Evolutionary conservation across 2,797 vertebrate species (phyloP).

Genomic region (Sebastes taczanowskii): DNA sequence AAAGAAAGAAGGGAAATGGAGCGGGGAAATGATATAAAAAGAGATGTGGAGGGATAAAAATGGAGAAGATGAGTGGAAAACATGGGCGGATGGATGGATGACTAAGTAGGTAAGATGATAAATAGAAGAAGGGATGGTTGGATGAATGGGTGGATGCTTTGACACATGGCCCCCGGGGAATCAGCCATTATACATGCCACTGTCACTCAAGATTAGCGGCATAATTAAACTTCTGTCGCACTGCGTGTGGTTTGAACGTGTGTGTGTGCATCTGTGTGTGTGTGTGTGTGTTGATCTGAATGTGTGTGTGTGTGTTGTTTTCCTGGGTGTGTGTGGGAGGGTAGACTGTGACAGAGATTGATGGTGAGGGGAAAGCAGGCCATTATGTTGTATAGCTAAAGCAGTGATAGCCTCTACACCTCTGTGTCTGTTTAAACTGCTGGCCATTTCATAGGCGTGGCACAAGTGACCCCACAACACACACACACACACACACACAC

Average conservation of each 20-base stretch:
- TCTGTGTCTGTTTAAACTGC: slow-evolving; percentile 69
- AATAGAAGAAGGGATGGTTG: slow-evolving; percentile 52
- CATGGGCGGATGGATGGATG: slow-evolving; percentile 44
- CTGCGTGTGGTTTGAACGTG: slow-evolving; percentile 37
- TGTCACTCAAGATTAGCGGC: slow-evolving; percentile 81
- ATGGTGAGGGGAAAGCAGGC: slow-evolving; percentile 73
- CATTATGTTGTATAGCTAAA: slow-evolving; percentile 71
- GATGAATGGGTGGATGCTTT: slow-evolving; percentile 70
- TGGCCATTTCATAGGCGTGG: slow-evolving; percentile 66
- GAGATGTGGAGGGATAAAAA: slow-evolving; percentile 1
- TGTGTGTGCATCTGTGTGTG: slow-evolving; percentile 14
- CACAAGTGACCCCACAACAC: slow-evolving; percentile 42
- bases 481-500: slow-evolving; percentile 14
- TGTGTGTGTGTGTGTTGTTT: slow-evolving; percentile 49
- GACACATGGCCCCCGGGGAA: slow-evolving; percentile 74
- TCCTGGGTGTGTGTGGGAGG: slow-evolving; percentile 46
- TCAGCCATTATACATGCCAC: slow-evolving; percentile 70
- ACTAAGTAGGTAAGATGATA: slow-evolving; percentile 61
- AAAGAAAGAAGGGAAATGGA: neutral
- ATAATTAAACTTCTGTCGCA: slow-evolving; percentile 76
- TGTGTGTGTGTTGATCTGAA: slow-evolving; percentile 6
- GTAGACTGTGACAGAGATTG: slow-evolving; percentile 75
- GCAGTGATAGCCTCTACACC: slow-evolving; percentile 76
- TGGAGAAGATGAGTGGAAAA: slow-evolving; percentile 22
- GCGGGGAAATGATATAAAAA: neutral